Evolutionary conservation across 1,140 invertebrate genomes (phyloP).

Genomic region (Cherax destructor): DNA sequence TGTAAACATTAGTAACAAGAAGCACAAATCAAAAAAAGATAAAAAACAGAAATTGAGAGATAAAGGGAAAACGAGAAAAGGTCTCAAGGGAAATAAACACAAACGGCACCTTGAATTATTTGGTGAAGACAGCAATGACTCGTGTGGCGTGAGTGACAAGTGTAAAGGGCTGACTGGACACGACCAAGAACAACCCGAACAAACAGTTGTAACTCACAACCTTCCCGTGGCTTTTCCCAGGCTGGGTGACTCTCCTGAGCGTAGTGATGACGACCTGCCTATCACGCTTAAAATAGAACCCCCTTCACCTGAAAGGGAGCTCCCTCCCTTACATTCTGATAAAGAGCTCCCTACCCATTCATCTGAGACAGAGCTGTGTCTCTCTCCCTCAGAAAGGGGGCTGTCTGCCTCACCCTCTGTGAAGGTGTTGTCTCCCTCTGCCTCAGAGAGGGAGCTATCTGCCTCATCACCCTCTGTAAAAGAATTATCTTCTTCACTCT

Average conservation of each 20-base stretch:
- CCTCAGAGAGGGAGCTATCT: too few relatives aligned
- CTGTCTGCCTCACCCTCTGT: too few relatives aligned
- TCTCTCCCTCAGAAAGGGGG: too few relatives aligned
- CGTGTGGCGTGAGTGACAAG: conserved; percentile 3
- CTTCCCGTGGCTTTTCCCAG: conserved; percentile 16
- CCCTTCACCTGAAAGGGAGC: too few relatives aligned
- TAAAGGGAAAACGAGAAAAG: conserved; percentile 30
- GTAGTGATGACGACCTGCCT: background rate
- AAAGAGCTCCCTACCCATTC: too few relatives aligned
- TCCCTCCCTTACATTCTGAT: too few relatives aligned
- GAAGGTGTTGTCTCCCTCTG: too few relatives aligned
- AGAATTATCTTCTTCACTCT: too few relatives aligned
- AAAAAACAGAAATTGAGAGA: conserved; percentile 41
- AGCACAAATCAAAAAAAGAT: conserved; percentile 61
- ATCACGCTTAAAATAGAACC: background rate
- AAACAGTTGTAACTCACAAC: background rate
- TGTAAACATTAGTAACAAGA: conserved; percentile 28
- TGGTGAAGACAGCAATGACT: conserved; percentile 61
- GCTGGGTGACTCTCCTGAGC: conserved; percentile 25
- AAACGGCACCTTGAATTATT: conserved; percentile 60
- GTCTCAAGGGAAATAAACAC: conserved; percentile 26
- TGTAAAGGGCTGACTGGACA: background rate
- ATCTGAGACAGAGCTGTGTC: too few relatives aligned
- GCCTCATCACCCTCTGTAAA: too few relatives aligned
- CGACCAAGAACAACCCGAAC: background rate